Evolutionary conservation across 2,888 invertebrate species (phyloP).

Genomic region (Argynnis bischoffii): DNA sequence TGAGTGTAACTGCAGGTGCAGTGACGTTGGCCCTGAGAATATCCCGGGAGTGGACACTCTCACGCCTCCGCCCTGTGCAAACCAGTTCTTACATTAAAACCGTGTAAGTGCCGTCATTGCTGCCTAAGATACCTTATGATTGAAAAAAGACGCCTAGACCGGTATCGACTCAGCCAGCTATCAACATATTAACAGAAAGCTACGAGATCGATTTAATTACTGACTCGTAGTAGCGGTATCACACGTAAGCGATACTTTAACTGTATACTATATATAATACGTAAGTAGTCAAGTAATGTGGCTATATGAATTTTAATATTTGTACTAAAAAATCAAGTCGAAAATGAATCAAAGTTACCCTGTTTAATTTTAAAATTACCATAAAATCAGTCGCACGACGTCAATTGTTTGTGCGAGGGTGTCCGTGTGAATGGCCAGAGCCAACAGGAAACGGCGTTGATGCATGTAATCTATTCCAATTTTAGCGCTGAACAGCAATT

Average conservation of each 20-base stretch:
- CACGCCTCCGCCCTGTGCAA: slow-evolving; percentile 74
- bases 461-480: slow-evolving; percentile 74
- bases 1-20: slow-evolving; percentile 62
- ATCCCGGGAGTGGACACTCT: slow-evolving; percentile 71
- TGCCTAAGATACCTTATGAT: slow-evolving; percentile 44
- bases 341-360: slow-evolving; percentile 58
- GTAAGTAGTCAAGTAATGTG: not conserved
- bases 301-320: not conserved
- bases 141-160: slow-evolving; percentile 38
- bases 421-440: slow-evolving; percentile 56
- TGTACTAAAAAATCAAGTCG: slow-evolving; percentile 55
- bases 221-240: slow-evolving; percentile 20
- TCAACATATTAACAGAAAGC: slow-evolving; percentile 28
- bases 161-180: slow-evolving; percentile 27
- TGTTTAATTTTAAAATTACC: slow-evolving; percentile 64
- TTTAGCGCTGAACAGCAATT: slow-evolving; percentile 48
- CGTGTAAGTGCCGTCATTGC: slow-evolving; percentile 72
- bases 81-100: slow-evolving; percentile 69
- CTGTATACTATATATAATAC: not conserved
- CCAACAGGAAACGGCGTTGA: slow-evolving; percentile 62
- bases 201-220: slow-evolving; percentile 36
- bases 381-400: slow-evolving; percentile 76
- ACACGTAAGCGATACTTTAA: slow-evolving; percentile 18
- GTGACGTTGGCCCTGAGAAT: slow-evolving; percentile 77
- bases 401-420: slow-evolving; percentile 58